Percentiles rank a stretch among this genome's conserved stretches.
phyloP scores from a whole-genome alignment of 1,140 invertebrate genomes.

The Trichomalopsis sarcophagae region DNA sequence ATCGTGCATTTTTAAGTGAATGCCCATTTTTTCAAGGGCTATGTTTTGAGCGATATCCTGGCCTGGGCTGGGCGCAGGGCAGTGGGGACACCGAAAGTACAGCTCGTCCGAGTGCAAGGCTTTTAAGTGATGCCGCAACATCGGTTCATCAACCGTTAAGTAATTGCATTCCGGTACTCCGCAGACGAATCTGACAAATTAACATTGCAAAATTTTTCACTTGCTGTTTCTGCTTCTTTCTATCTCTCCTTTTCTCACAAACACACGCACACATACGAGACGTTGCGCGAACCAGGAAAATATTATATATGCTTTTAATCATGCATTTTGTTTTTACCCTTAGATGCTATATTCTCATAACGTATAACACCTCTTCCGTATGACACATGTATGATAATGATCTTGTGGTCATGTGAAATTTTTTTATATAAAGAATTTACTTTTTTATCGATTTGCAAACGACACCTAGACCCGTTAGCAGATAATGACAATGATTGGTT shows the following conservation, averaged over 20 bases:
- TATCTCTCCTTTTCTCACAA: neutral
- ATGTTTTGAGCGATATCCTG: slow-evolving; percentile 62
- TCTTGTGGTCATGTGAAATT: no score
- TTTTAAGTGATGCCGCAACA: slow-evolving; percentile 83
- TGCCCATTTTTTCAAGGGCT: slow-evolving; percentile 77
- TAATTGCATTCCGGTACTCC: slow-evolving; percentile 82
- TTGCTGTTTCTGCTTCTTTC: neutral
- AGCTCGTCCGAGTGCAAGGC: slow-evolving; percentile 80
- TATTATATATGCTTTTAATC: slow-evolving; percentile 15
- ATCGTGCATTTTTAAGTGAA: slow-evolving; percentile 86
- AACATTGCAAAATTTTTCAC: slow-evolving; percentile 26
- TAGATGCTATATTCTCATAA: no score
- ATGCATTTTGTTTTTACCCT: neutral
- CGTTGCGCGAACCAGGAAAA: slow-evolving; percentile 29
- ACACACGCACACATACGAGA: neutral
- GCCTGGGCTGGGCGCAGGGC: slow-evolving; percentile 67
- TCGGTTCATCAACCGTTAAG: slow-evolving; percentile 82
- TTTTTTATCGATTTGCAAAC: neutral
- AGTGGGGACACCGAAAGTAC: slow-evolving; percentile 83
- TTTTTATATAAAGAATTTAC: neutral
- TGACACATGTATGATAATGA: no score
- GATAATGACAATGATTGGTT: neutral
- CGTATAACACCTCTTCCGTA: no score
- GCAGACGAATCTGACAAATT: slow-evolving; percentile 78
- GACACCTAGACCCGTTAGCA: neutral